Conservation (phyloP, 2,797 vertebrate species). For the Agapornis canus region DNA sequence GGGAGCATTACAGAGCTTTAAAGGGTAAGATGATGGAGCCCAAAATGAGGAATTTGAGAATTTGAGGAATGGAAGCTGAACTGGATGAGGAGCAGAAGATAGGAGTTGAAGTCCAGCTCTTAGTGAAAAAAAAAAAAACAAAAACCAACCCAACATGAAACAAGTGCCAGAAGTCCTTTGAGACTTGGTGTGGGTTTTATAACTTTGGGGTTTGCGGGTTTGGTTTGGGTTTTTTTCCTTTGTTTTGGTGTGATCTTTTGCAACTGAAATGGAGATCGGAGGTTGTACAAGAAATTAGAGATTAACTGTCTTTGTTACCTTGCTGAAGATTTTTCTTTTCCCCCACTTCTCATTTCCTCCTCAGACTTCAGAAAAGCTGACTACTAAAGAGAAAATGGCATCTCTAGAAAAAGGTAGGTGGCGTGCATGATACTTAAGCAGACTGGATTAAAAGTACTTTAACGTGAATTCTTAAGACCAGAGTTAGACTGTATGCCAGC, state of each 20-base stretch:
- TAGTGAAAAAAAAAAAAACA: background rate
- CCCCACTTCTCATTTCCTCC: background rate
- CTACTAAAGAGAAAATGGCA: constrained; percentile 38
- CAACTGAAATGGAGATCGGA: background rate
- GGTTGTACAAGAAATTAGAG: background rate
- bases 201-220: accelerated
- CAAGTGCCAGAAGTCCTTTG: background rate
- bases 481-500: background rate
- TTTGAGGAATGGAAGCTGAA: background rate
- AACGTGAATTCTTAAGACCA: background rate
- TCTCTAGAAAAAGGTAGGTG: constrained; percentile 55
- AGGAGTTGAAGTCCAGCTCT: background rate
- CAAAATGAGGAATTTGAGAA: background rate
- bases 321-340: background rate
- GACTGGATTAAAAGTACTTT: background rate
- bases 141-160: background rate
- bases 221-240: background rate
- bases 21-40: background rate
- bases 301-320: background rate
- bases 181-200: background rate
- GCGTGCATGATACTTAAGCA: background rate
- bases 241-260: background rate
- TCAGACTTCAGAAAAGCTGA: background rate
- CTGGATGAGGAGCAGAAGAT: background rate
- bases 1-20: background rate